These are phyloP conservation scores for Crotophaga sulcirostris DNA, from an alignment of 2,113 vertebrate species.

Conservation along the genomic window DNA sequence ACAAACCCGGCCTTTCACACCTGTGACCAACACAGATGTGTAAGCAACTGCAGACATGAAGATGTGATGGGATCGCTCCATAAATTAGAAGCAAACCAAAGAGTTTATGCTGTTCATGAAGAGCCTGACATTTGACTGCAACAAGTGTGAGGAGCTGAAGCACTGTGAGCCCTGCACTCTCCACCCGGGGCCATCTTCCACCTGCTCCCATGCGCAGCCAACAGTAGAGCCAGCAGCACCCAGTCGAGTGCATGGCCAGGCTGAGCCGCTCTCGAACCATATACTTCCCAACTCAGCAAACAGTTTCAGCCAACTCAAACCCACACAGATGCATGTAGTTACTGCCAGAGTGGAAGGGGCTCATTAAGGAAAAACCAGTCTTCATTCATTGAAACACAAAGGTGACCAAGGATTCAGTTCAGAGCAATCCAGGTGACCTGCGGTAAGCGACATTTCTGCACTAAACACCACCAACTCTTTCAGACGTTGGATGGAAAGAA, in stretches of 20 bases:
- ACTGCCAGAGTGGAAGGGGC: neutral
- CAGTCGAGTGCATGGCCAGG: too few species aligned
- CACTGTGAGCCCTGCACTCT: too few species aligned
- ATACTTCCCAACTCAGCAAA: accelerated
- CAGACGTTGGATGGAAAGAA: neutral
- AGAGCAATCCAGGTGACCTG: neutral
- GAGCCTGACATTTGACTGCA: neutral
- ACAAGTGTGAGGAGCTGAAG: neutral
- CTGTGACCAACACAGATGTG: accelerated
- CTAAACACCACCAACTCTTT: neutral
- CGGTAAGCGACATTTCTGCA: accelerated
- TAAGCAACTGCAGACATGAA: neutral
- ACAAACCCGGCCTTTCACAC: neutral
- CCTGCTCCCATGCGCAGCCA: too few species aligned
- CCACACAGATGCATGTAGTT: accelerated
- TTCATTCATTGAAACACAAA: neutral
- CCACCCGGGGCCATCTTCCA: too few species aligned
- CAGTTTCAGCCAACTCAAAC: neutral
- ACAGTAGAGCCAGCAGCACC: too few species aligned
- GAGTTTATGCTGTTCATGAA: neutral
- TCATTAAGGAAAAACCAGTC: neutral
- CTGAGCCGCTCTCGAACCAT: neutral
- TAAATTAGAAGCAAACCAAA: neutral
- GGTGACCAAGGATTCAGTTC: accelerated
- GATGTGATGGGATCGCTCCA: neutral